These are phyloP conservation scores for Microtus montanus DNA, from an alignment of 2,113 vertebrate species.

Conservation along the genomic window DNA sequence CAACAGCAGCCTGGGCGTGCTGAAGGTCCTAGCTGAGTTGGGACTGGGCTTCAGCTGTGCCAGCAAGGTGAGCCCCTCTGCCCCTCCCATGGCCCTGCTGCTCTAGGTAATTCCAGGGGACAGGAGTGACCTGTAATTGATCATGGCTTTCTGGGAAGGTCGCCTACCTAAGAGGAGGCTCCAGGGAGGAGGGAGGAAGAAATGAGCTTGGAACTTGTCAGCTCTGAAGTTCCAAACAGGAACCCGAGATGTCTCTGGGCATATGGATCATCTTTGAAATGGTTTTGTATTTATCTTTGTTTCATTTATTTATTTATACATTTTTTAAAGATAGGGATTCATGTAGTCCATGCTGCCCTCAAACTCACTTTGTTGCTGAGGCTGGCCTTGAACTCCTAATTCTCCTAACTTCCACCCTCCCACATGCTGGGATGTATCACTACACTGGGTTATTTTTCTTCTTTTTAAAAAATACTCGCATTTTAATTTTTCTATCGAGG, in stretches of 20 bases:
- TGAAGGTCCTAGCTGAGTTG: constrained; percentile 86
- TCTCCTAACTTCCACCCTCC: not conserved
- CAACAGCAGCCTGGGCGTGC: constrained; percentile 85
- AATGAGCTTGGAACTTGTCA: not conserved
- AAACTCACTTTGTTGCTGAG: not conserved
- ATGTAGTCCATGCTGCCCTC: not conserved
- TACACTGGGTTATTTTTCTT: not conserved
- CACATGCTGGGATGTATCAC: not conserved
- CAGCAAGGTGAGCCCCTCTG: constrained; percentile 84
- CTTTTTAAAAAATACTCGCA: not conserved
- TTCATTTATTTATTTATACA: not conserved
- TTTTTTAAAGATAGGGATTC: not conserved
- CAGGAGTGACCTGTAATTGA: not conserved
- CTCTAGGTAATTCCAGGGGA: not conserved
- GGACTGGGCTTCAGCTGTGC: constrained; percentile 88
- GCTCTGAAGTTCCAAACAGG: constrained; percentile 4
- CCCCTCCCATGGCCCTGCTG: not conserved
- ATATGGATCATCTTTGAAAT: not conserved
- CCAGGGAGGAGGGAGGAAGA: not conserved
- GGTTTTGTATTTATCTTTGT: not conserved
- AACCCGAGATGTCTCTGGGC: not conserved
- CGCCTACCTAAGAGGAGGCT: not conserved
- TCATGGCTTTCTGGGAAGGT: not conserved
- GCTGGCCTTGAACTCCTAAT: not conserved
- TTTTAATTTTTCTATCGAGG: not conserved